Percentiles rank a stretch among this genome's conserved stretches.
Conservation (phyloP, 1,140 invertebrate genomes). For the Drosophila orosa region DNA sequence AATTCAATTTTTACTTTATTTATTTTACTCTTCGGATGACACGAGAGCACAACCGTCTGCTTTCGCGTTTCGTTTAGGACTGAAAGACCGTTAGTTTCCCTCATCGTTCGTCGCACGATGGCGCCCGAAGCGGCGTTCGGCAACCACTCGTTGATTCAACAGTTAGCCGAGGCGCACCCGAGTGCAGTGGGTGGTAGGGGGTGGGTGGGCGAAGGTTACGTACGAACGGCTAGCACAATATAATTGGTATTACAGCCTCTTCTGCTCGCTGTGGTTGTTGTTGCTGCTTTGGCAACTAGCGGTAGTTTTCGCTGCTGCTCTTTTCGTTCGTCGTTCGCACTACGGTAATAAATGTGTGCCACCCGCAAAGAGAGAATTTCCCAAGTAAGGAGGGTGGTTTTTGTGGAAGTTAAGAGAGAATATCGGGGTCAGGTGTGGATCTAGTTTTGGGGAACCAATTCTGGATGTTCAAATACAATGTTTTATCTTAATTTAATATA, state of each 20-base stretch:
- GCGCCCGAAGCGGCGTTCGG: slow-evolving; percentile 47
- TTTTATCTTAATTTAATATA: neutral
- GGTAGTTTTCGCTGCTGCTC: slow-evolving; percentile 48
- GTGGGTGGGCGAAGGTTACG: slow-evolving; percentile 2
- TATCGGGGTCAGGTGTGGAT: slow-evolving; percentile 18
- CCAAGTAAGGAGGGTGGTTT: slow-evolving; percentile 11
- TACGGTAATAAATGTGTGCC: slow-evolving; percentile 45
- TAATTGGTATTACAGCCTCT: slow-evolving; percentile 73
- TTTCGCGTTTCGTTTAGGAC: slow-evolving; percentile 67
- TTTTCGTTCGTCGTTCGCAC: slow-evolving; percentile 48
- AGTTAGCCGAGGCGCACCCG: slow-evolving; percentile 54
- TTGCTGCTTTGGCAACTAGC: slow-evolving; percentile 15
- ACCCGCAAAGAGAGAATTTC: slow-evolving; percentile 66
- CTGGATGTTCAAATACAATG: neutral
- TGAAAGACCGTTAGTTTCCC: slow-evolving; percentile 37
- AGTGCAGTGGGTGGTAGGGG: slow-evolving; percentile 3
- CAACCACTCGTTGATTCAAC: slow-evolving; percentile 84
- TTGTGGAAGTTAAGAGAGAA: slow-evolving; percentile 39
- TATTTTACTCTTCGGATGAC: slow-evolving; percentile 6
- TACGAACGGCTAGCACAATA: slow-evolving; percentile 71
- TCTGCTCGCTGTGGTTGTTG: slow-evolving; percentile 38
- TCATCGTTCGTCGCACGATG: slow-evolving; percentile 20
- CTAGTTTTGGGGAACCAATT: too few species aligned
- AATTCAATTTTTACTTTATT: slow-evolving; percentile 10
- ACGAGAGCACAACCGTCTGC: slow-evolving; percentile 62